Base-by-base conservation (phyloP, 2,113 vertebrate species). In the Erinaceus europaeus region DNA sequence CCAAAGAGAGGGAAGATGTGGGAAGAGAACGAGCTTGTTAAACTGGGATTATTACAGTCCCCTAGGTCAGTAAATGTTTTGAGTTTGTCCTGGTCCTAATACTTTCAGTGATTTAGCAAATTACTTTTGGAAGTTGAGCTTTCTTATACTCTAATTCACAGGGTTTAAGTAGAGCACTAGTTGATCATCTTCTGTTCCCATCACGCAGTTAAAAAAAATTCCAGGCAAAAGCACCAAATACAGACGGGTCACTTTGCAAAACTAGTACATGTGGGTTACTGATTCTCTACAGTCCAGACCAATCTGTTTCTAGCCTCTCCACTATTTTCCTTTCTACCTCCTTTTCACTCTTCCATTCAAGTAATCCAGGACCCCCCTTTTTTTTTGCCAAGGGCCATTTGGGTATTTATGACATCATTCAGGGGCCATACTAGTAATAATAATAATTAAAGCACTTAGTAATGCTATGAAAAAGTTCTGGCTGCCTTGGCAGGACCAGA, bases 71-170 rank as follows among this genome's bases (percentile, higher is more conserved):
- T 53, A 17, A 62, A 20, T 40, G 36, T 53, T 52, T 59, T 2
- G 44, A 75, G 18, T 64, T 34, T 87, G 52, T 17, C 21, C 23
- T 65, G 38, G 20, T 21, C 10, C 1, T 80, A 15, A 59, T 52
- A 32, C 64, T 88, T 68, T 81, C 4, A 18, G 38, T 42, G 52
- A 78, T 81, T 68, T 68, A 32, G 59, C 48, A 72, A 67, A 88
- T 71, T 42, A 79, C n/a, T 65, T 44, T n/a, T 17, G 32, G 14
- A 53, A 27, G 44, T 27, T 72, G 29, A 18, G 36, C 83, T 76
- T 92, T 91, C n/a, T 82, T 46, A n/a, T 46, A 50, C 77, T 64
- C 42, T n/a, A 91, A 91, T 10, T 52, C 32, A n/a, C 0, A 78
- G 9, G 55, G 14, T 20, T 83, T 75, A 73, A 18, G 25, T 64